Percentiles rank a stretch among this genome's conserved stretches.
Evolutionary conservation across 2,888 invertebrate genomes (phyloP).

Genomic region (Cephus sareptanus): DNA sequence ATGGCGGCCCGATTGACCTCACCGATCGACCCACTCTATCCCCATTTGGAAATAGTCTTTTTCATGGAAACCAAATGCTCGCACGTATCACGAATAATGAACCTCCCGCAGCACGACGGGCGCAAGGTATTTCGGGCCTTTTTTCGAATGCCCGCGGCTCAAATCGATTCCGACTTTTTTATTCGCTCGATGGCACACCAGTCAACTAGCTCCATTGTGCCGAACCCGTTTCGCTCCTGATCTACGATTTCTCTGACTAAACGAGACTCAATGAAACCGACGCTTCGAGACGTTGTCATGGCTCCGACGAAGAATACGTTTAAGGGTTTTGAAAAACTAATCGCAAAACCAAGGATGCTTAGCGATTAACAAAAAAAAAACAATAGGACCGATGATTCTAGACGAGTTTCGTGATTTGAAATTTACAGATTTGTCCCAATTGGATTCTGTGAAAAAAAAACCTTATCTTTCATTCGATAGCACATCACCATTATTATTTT

Average conservation of each 20-base stretch:
- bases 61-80: slow-evolving; percentile 16
- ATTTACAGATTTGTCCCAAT: background rate
- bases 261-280: slow-evolving; percentile 6
- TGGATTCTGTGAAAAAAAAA: background rate
- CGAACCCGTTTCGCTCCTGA: slow-evolving; percentile 2
- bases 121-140: slow-evolving; percentile 14
- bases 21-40: background rate
- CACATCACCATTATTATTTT: background rate
- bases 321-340: background rate
- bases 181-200: slow-evolving; percentile 15
- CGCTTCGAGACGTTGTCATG: background rate
- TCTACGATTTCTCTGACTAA: slow-evolving; percentile 8
- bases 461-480: background rate
- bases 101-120: background rate
- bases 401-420: background rate
- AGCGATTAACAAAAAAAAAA: background rate
- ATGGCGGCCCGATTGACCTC: background rate
- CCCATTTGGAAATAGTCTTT: background rate
- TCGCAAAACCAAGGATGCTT: background rate
- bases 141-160: slow-evolving; percentile 15
- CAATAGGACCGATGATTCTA: background rate
- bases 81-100: slow-evolving; percentile 14
- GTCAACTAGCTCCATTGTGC: slow-evolving; percentile 24
- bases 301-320: background rate
- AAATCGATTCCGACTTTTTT: slow-evolving; percentile 17